A percentile compares a stretch with the other conserved stretches of the same genome.
Evolutionary conservation across 2,113 vertebrate species (phyloP).

Genomic region (Bubo bubo): DNA sequence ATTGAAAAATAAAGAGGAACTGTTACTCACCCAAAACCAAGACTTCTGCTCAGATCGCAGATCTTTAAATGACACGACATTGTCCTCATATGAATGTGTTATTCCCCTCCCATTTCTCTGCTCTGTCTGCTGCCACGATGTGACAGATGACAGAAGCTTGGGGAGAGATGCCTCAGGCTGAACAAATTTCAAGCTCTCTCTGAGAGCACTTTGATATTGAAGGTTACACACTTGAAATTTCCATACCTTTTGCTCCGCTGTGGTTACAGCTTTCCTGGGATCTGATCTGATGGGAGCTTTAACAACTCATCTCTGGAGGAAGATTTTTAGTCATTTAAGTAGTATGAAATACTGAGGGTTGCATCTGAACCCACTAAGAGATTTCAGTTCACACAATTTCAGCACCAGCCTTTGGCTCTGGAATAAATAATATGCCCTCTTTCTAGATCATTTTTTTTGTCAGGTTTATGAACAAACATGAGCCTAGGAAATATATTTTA

Average conservation of each 20-base stretch:
- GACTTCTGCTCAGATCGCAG: neutral
- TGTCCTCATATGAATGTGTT: slow-evolving; percentile 70
- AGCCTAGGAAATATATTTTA: neutral
- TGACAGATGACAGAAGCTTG: slow-evolving; percentile 73
- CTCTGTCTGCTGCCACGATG: slow-evolving; percentile 59
- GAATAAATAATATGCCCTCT: neutral
- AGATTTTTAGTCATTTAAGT: neutral
- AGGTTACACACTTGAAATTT: slow-evolving; percentile 67
- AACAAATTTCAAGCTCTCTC: slow-evolving; percentile 69
- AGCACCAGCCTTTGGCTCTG: neutral
- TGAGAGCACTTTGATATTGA: slow-evolving; percentile 73
- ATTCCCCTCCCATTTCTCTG: slow-evolving; percentile 59
- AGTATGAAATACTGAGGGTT: neutral
- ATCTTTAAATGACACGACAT: slow-evolving; percentile 64
- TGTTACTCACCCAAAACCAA: neutral
- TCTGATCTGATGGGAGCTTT: neutral
- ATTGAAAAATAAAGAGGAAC: slow-evolving; percentile 7
- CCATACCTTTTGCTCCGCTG: neutral
- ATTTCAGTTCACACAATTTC: neutral
- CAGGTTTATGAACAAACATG: neutral
- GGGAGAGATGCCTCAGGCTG: slow-evolving; percentile 76
- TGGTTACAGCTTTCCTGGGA: neutral
- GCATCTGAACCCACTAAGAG: neutral
- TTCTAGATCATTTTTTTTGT: neutral
- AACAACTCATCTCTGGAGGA: neutral